A percentile compares a stretch with the other conserved stretches of the same genome.
These are phyloP conservation scores for Drosophila fungiperda DNA, from an alignment of 2,888 invertebrate genomes.

Conservation along the genomic window DNA sequence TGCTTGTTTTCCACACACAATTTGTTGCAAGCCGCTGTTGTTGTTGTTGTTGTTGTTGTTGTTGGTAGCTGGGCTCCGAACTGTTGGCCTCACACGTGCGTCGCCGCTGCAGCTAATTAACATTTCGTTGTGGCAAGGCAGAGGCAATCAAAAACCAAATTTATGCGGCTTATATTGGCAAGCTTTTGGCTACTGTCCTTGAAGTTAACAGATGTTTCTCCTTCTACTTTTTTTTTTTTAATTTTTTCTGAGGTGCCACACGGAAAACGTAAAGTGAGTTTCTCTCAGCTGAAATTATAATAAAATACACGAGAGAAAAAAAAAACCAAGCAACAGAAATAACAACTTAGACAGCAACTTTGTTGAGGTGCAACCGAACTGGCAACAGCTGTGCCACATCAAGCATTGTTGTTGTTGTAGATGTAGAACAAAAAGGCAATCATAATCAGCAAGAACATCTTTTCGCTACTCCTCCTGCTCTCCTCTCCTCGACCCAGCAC, in stretches of 20 bases:
- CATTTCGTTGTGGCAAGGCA: slow-evolving; percentile 44
- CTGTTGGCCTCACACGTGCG: slow-evolving; percentile 41
- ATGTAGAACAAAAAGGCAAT: slow-evolving; percentile 12
- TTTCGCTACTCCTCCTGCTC: neutral
- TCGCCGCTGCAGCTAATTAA: slow-evolving; percentile 54
- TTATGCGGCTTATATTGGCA: slow-evolving; percentile 57
- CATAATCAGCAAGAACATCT: slow-evolving; percentile 43
- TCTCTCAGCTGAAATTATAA: slow-evolving; percentile 39
- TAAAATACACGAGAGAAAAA: slow-evolving; percentile 18
- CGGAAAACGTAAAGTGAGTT: slow-evolving; percentile 1
- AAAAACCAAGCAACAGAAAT: slow-evolving; percentile 27
- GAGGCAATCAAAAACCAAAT: slow-evolving; percentile 63
- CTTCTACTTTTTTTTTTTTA: neutral
- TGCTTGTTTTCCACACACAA: slow-evolving; percentile 49
- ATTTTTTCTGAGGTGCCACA: slow-evolving; percentile 5
- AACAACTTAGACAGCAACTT: slow-evolving; percentile 54
- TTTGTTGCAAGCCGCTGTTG: slow-evolving; percentile 40
- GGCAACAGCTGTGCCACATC: slow-evolving; percentile 49
- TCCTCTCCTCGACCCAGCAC: neutral
- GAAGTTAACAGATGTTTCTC: slow-evolving; percentile 31
- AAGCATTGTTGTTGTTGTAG: neutral
- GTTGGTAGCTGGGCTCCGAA: slow-evolving; percentile 22
- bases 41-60: neutral
- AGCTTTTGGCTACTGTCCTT: slow-evolving; percentile 57
- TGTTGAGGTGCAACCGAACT: slow-evolving; percentile 48